phyloP scores from a whole-genome alignment of 2,797 vertebrate genomes.

The Saguinus oedipus region DNA sequence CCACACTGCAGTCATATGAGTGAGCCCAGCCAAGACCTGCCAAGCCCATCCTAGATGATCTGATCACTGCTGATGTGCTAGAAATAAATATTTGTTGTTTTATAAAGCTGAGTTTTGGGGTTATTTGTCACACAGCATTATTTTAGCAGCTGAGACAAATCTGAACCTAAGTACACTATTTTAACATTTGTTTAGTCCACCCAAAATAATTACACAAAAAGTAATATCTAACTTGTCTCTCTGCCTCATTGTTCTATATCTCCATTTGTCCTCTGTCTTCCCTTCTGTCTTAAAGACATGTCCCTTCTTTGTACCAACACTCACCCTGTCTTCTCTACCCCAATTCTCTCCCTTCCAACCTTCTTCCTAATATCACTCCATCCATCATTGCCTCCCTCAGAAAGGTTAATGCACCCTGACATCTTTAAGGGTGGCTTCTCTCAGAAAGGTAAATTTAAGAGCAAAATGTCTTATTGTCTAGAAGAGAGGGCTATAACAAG shows the following conservation, averaged over 20 bases:
- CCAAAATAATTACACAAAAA: not conserved
- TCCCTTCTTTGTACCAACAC: not conserved
- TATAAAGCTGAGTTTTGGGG: not conserved
- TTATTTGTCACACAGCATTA: not conserved
- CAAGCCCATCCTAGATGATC: not conserved
- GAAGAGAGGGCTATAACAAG: not conserved
- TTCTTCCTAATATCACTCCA: not conserved
- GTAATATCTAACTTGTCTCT: not conserved
- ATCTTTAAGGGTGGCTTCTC: not conserved
- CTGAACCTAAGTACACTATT: not conserved
- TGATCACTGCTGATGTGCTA: not conserved
- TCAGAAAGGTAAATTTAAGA: not conserved
- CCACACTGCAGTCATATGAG: not conserved
- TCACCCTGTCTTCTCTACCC: not conserved
- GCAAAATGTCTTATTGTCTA: not conserved
- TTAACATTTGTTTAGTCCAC: not conserved
- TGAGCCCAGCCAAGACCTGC: not conserved
- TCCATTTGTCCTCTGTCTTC: not conserved
- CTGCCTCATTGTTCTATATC: not conserved
- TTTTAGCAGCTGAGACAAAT: not conserved
- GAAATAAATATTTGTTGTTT: not conserved
- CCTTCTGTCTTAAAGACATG: not conserved
- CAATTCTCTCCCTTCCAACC: not conserved
- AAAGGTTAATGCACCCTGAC: not conserved
- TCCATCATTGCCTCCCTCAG: not conserved